A percentile compares a stretch with the other conserved stretches of the same genome.
Evolutionary conservation across 2,888 invertebrate species (phyloP).

Genomic region (Limenitis camilla): DNA sequence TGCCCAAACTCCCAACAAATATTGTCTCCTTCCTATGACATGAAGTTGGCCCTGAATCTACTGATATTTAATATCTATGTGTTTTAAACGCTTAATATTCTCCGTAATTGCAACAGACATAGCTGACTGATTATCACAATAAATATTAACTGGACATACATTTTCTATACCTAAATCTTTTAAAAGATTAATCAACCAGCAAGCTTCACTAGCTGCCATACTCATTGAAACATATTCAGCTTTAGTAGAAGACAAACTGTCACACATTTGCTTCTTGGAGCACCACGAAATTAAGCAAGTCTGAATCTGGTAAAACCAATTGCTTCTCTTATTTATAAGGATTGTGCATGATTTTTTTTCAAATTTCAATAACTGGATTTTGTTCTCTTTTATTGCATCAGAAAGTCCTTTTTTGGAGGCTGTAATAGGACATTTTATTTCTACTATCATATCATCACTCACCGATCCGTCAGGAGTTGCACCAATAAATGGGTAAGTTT

Average conservation of each 20-base stretch:
- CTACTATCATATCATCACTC: slow-evolving; percentile 20
- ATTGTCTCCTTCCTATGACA: slow-evolving; percentile 6
- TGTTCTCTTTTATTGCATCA: slow-evolving; percentile 11
- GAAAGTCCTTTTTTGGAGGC: slow-evolving; percentile 12
- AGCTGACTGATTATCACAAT: no score
- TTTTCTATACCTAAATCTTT: no score
- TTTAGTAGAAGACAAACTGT: no score
- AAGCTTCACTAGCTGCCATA: no score
- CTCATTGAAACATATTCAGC: no score
- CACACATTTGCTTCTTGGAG: no score
- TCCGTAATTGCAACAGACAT: no score
- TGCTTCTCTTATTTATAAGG: slow-evolving; percentile 7
- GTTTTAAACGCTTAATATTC: no score
- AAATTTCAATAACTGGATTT: slow-evolving; percentile 7
- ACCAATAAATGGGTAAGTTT: slow-evolving; percentile 19
- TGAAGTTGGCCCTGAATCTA: slow-evolving; percentile 20
- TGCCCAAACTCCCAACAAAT: slow-evolving; percentile 16
- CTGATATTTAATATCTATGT: no score
- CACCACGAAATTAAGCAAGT: no score
- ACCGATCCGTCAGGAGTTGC: slow-evolving; percentile 23
- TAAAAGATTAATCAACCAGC: no score
- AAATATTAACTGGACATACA: no score
- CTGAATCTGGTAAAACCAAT: slow-evolving; percentile 17
- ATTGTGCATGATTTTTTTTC: slow-evolving; percentile 9
- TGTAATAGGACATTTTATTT: slow-evolving; percentile 22